Percentiles rank a stretch among this genome's conserved stretches.
Conservation (phyloP, 2,113 vertebrate species). For the Ptyas mucosa region DNA sequence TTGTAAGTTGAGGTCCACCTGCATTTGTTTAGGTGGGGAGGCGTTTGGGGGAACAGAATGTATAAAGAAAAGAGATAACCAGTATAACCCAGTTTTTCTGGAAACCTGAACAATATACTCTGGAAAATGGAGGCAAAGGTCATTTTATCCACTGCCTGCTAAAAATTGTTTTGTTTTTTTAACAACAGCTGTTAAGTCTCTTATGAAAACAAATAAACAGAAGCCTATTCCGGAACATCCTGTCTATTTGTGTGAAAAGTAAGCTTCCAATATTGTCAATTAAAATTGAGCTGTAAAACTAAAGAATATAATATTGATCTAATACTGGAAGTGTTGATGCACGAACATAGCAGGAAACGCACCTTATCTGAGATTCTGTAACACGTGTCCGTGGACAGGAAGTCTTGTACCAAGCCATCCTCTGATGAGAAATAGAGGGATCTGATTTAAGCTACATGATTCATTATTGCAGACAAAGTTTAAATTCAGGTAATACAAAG, state of each 20-base stretch:
- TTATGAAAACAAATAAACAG: background rate
- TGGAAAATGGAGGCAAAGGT: background rate
- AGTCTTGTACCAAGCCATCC: conserved; percentile 29
- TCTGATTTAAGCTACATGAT: background rate
- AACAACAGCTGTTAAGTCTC: background rate
- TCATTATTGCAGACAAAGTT: background rate
- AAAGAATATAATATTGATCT: background rate
- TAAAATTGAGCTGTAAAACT: background rate
- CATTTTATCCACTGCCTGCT: background rate
- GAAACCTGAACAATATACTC: background rate
- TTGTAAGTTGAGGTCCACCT: background rate
- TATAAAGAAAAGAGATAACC: background rate
- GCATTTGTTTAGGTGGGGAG: background rate
- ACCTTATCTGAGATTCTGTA: conserved; percentile 63
- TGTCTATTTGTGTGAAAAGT: background rate
- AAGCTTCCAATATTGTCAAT: background rate
- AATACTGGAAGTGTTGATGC: background rate
- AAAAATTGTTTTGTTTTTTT: background rate
- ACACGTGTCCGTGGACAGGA: conserved; percentile 53
- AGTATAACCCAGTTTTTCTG: background rate
- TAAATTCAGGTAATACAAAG: background rate
- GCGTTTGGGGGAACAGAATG: background rate
- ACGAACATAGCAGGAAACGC: background rate
- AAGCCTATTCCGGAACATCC: background rate
- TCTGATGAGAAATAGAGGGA: conserved; percentile 17